Conservation (phyloP, 2,113 vertebrate species). For the Gymnobelideus leadbeateri region DNA sequence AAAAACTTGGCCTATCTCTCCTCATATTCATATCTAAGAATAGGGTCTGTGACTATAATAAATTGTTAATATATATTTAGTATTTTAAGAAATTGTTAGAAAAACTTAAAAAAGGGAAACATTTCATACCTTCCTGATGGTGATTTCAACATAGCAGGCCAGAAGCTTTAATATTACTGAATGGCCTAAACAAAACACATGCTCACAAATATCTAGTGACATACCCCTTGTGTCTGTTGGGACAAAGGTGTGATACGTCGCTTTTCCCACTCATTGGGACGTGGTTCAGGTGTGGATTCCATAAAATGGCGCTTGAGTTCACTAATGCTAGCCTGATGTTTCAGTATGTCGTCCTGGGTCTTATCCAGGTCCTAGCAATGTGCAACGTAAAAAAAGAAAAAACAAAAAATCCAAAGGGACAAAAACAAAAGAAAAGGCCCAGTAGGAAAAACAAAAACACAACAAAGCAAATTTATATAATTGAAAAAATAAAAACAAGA, state of each 20-base stretch:
- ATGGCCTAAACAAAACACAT: slow-evolving; percentile 62
- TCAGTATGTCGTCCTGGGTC: slow-evolving; percentile 98
- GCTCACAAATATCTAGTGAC: slow-evolving; percentile 83
- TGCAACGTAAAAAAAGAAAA: slow-evolving; percentile 69
- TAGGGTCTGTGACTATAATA: slow-evolving; percentile 58
- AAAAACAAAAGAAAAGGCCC: slow-evolving; percentile 67
- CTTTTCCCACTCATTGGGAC: slow-evolving; percentile 98
- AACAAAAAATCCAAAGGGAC: slow-evolving; percentile 80
- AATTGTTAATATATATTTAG: slow-evolving; percentile 80
- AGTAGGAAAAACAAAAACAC: slow-evolving; percentile 76
- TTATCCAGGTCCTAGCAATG: slow-evolving; percentile 97
- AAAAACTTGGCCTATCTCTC: background rate
- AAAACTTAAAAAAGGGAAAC: slow-evolving; percentile 43
- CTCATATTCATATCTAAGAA: slow-evolving; percentile 49
- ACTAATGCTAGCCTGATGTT: slow-evolving; percentile 99
- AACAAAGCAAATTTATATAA: slow-evolving; percentile 80
- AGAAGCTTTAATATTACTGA: slow-evolving; percentile 56
- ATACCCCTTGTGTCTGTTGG: slow-evolving; percentile 94
- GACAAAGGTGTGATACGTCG: slow-evolving; percentile 95
- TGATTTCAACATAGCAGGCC: slow-evolving; percentile 53
- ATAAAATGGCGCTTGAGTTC: slow-evolving; percentile 99
- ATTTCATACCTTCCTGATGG: slow-evolving; percentile 46
- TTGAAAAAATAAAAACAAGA: slow-evolving; percentile 81
- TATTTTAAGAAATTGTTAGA: slow-evolving; percentile 76
- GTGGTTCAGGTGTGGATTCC: slow-evolving; percentile 97